A percentile compares a stretch with the other conserved stretches of the same genome.
Evolutionary conservation across 2,113 vertebrate genomes (phyloP).

Genomic region (Lamprotornis superbus): DNA sequence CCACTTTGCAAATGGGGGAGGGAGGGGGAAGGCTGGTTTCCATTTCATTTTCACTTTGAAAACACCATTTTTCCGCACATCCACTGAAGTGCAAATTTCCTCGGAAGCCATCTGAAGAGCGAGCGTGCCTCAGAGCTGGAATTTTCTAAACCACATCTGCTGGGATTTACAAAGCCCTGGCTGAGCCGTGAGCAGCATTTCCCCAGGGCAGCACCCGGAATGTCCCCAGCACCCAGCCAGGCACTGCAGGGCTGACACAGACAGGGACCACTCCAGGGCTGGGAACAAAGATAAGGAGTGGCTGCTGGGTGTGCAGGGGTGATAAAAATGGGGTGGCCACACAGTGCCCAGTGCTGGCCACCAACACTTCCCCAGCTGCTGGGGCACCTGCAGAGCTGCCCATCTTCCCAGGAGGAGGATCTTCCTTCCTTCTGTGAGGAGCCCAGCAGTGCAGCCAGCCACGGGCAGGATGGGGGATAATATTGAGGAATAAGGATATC

Average conservation of each 20-base stretch:
- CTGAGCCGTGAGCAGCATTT: not conserved
- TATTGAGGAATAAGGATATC: not conserved
- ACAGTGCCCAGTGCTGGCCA: not conserved
- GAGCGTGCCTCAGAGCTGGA: not conserved
- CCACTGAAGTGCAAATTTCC: conserved; percentile 16
- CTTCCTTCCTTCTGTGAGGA: not conserved
- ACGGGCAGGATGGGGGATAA: fast-evolving
- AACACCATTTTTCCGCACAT: not conserved
- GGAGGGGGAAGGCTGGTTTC: not conserved
- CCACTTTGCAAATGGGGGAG: not conserved
- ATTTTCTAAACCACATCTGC: not conserved
- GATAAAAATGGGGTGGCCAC: conserved; percentile 37
- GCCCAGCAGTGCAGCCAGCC: not conserved
- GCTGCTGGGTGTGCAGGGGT: not conserved
- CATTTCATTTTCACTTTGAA: conserved; percentile 39
- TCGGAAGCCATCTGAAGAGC: not conserved
- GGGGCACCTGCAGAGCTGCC: fast-evolving
- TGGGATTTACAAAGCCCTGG: fast-evolving
- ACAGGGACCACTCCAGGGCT: fast-evolving
- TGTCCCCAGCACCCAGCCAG: not conserved
- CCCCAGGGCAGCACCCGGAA: not conserved
- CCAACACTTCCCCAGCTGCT: not conserved
- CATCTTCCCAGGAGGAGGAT: not conserved
- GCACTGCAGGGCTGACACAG: not conserved
- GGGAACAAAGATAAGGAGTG: not conserved